Conservation (phyloP, 1,140 invertebrate species). For the Cherax quadricarinatus region DNA sequence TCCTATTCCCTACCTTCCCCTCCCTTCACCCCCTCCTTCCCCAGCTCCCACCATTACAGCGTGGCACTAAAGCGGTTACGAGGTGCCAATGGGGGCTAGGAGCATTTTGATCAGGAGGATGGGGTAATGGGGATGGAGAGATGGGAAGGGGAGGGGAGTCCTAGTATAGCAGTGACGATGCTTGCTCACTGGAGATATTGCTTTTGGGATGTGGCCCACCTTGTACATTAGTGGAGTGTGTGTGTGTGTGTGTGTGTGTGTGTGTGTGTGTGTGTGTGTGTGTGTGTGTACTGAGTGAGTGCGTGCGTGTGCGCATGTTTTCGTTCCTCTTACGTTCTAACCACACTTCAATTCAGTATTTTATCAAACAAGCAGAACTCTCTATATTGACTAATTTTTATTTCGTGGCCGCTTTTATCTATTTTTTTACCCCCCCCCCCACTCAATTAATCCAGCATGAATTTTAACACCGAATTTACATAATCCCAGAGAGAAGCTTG, state of each 20-base stretch:
- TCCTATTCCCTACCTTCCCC: too few relatives aligned
- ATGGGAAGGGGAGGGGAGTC: neutral
- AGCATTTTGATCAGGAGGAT: constrained; percentile 62
- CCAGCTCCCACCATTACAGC: constrained; percentile 45
- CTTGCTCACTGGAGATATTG: constrained; percentile 21
- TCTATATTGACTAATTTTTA: neutral
- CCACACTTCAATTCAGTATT: too few relatives aligned
- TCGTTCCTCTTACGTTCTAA: too few relatives aligned
- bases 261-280: too few relatives aligned
- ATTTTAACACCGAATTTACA: neutral
- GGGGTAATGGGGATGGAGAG: neutral
- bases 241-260: too few relatives aligned
- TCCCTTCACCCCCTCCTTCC: neutral
- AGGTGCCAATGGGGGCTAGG: constrained; percentile 51
- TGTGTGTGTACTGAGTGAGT: too few relatives aligned
- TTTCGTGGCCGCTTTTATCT: too few relatives aligned
- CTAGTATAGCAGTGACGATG: constrained; percentile 10
- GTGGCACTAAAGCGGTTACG: constrained; percentile 61
- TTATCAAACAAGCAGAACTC: too few relatives aligned
- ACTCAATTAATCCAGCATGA: neutral
- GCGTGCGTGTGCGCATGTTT: too few relatives aligned
- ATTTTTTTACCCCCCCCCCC: neutral
- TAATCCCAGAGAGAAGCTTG: neutral
- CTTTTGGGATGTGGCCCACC: constrained; percentile 3
- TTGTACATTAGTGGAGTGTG: constrained; percentile 12